Conservation (phyloP, 2,888 invertebrate species). For the Chorisops tibialis region DNA sequence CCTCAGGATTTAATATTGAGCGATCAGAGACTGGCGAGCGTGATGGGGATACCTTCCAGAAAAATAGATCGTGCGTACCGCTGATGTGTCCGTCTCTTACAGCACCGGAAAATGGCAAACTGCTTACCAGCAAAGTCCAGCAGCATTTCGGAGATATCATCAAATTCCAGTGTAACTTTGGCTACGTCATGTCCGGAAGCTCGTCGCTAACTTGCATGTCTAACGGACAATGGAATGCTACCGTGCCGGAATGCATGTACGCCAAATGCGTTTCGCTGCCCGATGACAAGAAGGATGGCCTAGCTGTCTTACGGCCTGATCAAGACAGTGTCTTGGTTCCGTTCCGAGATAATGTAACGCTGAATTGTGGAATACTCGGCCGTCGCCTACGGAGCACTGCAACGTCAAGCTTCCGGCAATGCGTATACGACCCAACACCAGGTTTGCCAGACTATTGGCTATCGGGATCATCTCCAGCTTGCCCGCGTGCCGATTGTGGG, state of each 20-base stretch:
- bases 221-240: conserved; percentile 90
- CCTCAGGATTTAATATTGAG: conserved; percentile 80
- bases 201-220: conserved; percentile 82
- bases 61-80: conserved; percentile 93
- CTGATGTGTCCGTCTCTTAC: conserved; percentile 78
- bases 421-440: conserved; percentile 91
- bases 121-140: conserved; percentile 74
- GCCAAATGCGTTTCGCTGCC: conserved; percentile 87
- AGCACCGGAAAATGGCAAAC: conserved; percentile 80
- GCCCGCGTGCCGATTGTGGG: conserved; percentile 89
- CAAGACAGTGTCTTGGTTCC: conserved; percentile 81
- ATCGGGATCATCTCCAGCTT: conserved; percentile 80
- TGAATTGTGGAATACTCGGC: conserved; percentile 75
- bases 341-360: conserved; percentile 85
- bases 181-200: conserved; percentile 87
- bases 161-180: conserved; percentile 91
- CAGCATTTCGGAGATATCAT: conserved; percentile 89
- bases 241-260: conserved; percentile 88
- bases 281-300: conserved; percentile 83
- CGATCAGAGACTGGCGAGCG: conserved; percentile 79
- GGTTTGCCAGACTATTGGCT: conserved; percentile 89
- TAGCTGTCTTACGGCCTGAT: conserved; percentile 73
- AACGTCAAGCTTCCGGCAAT: conserved; percentile 84
- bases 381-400: conserved; percentile 75
- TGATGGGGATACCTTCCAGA: conserved; percentile 83